Base-by-base conservation (phyloP, 1,140 invertebrate species). In the Neodiprion lecontei region DNA sequence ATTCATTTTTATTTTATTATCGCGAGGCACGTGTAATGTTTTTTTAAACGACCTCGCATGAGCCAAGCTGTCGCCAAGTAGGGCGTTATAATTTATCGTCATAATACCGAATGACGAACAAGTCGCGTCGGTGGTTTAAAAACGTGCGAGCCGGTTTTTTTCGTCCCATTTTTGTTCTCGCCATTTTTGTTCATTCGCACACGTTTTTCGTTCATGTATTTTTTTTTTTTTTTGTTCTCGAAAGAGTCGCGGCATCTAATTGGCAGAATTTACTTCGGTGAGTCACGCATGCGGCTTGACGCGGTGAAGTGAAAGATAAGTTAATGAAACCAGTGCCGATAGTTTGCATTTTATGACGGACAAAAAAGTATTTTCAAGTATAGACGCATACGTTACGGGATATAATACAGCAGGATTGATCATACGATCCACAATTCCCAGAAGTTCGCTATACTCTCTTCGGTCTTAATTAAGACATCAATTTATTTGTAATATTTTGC, bases 391-490 rank as follows among this genome's bases (percentile, higher is more conserved):
- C 7, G 61, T 21, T 14, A 66, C 5, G n/a, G 53, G 53, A 14
- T 61, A 14, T 40, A 40, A 40, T 40, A 40, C 11, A 17, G 11
- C 53, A 14, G 53, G 9, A 61, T 61, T 21, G 14, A 69, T 23
- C n/a, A 21, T 65, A 14, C 61, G 17, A 21, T 69, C 21, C 40
- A 69, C 67, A 17, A 47, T 23, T 69, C 21, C 21, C 17, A 69
- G 17, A 69, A 47, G 21, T 69, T 14, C 4, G 67, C 9, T 47
- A 21, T 12, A 11, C 53, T 61, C 11, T 74, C 74, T 70, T 69
- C 76, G 73, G 77, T 69, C 83, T 87, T 86, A 87, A 87, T 87
- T 85, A 84, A 85, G 82, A 86, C 84, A 86, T 83, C 83, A 80
- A 84, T 86, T 86, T 86, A 83, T 86, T 86, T 84, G 53, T 14